Evolutionary conservation across 2,797 vertebrate genomes (phyloP), one percentile per base, ranked within the genome.

Genomic region (Dromococcyx pavoninus): DNA sequence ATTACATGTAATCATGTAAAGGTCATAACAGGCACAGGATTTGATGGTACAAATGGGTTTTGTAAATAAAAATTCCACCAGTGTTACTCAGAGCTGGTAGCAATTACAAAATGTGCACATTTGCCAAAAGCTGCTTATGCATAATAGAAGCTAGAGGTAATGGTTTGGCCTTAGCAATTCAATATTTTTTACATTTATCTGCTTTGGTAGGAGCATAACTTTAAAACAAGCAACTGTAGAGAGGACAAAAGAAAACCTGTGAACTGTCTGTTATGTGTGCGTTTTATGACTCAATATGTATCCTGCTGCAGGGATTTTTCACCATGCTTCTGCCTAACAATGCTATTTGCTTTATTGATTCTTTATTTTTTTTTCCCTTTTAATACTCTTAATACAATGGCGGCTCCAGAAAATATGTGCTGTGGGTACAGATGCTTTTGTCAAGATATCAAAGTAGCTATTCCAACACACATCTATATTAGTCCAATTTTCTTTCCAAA

Each of bases 331-430:
- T 91, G 39, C n/a, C 83, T 77, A 86, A 93, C 73, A 88, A 74
- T 53, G 28, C n/a, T 74, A 67, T 86, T 91, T 77, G 39, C 56
- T 88, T 85, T 93, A 94, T 93, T 84, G 91, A 95, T 91, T 90
- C 54, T 35, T n/a, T n/a, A n/a, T n/a, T n/a, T 48, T 46, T 39
- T 28, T 14, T 12, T 4, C 0, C 5, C 13, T 88, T 88, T 84
- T 78, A 89, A 88, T 89, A 65, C 50, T 51, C 25, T 81, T 86
- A 84, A 84, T 88, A 73, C 53, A 79, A 60, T 5, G 1, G 44
- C 66, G 71, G 57, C 64, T 91, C 43, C 86, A 95, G 77, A 54
- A 93, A 56, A 62, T 56, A 71, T 37, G 70, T 86, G 88, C 79
- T 5, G 8, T 18, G 66, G 46, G 75, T 77, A 17, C n/a, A 88